Conservation (phyloP, 2,113 vertebrate species). For the Illadopsis cleaveri region DNA sequence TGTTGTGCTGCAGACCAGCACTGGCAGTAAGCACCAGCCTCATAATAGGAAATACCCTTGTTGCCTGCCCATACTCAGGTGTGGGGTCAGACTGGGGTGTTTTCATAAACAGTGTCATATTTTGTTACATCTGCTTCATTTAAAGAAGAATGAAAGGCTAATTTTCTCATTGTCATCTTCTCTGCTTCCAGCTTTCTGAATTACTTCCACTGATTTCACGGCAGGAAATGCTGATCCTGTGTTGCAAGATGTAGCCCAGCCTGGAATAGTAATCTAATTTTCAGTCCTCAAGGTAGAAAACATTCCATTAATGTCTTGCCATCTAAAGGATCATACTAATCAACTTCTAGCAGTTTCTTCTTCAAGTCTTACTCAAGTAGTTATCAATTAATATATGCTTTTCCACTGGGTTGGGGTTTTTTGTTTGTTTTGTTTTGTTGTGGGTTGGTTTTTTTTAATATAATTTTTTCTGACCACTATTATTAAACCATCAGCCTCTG, state of each 20-base stretch:
- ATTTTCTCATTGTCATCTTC: not conserved
- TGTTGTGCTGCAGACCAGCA: accelerated
- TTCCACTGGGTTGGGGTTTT: not conserved
- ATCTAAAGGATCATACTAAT: not conserved
- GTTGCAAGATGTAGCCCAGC: not conserved
- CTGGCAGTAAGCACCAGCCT: not conserved
- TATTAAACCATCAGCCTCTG: not conserved
- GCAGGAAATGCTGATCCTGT: not conserved
- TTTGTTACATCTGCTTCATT: not conserved
- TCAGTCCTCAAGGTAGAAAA: not conserved
- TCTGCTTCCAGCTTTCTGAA: not conserved
- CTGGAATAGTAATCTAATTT: not conserved
- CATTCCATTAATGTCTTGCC: not conserved
- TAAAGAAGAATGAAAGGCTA: not conserved
- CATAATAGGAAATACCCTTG: not conserved
- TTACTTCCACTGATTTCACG: not conserved
- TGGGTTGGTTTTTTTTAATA: accelerated
- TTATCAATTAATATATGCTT: not conserved
- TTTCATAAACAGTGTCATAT: not conserved
- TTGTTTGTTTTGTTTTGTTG: too few relatives aligned
- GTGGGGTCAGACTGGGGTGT: not conserved
- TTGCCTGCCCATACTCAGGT: not conserved
- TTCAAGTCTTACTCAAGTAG: not conserved
- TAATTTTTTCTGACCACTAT: not conserved
- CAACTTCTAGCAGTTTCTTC: not conserved